Conservation (phyloP, 1,140 invertebrate genomes). For the Pogonomyrmex californicus region DNA sequence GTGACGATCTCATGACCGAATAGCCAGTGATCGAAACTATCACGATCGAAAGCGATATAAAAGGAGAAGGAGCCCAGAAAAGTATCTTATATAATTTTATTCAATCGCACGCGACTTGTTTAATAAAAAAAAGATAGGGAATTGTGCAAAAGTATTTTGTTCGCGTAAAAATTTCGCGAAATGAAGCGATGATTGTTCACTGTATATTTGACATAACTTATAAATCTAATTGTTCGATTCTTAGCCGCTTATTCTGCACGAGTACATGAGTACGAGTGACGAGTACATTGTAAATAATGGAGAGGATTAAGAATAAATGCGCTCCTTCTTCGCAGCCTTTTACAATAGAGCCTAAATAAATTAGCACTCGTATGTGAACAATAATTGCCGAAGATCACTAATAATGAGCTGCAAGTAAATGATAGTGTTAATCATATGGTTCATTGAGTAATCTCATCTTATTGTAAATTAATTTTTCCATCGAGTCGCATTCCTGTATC, state of each 20-base stretch:
- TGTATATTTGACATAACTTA: slow-evolving; percentile 55
- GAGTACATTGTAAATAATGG: slow-evolving; percentile 44
- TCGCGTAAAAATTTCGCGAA: slow-evolving; percentile 7
- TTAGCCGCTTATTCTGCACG: slow-evolving; percentile 64
- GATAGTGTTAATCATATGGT: slow-evolving; percentile 52
- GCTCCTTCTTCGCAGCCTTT: slow-evolving; percentile 76
- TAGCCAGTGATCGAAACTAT: slow-evolving; percentile 43
- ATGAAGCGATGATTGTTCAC: slow-evolving; percentile 22
- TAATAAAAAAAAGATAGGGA: neutral
- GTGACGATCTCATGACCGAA: slow-evolving; percentile 49
- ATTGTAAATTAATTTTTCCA: slow-evolving; percentile 68
- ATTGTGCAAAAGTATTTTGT: neutral
- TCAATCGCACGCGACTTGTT: neutral
- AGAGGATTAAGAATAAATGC: slow-evolving; percentile 52
- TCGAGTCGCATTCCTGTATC: slow-evolving; percentile 56
- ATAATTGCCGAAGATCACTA: slow-evolving; percentile 59
- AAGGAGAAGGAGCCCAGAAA: slow-evolving; percentile 64
- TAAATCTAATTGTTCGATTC: slow-evolving; percentile 41
- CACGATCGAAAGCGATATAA: slow-evolving; percentile 53
- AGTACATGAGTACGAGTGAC: too few species aligned
- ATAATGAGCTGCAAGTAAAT: slow-evolving; percentile 62
- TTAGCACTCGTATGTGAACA: slow-evolving; percentile 61
- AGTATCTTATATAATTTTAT: slow-evolving; percentile 17
- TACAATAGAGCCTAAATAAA: slow-evolving; percentile 73
- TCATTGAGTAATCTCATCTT: slow-evolving; percentile 53